These are phyloP conservation scores for Plecturocebus donacophilus DNA, from an alignment of 2,113 vertebrate species.

Conservation along the genomic window DNA sequence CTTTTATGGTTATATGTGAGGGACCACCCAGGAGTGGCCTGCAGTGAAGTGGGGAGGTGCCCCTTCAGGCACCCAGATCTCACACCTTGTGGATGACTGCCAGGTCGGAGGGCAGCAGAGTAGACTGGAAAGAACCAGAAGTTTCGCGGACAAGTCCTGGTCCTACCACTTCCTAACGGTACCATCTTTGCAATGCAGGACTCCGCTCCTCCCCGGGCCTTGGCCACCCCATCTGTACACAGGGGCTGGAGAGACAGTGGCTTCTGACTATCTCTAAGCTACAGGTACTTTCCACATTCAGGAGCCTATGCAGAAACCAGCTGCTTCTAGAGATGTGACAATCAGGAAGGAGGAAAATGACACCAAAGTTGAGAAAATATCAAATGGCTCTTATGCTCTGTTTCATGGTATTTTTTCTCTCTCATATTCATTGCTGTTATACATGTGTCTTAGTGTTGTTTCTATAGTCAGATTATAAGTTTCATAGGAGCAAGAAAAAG, in stretches of 20 bases:
- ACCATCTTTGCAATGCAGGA: background rate
- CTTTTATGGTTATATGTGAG: background rate
- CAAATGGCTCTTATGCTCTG: background rate
- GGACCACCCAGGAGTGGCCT: background rate
- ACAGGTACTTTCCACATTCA: background rate
- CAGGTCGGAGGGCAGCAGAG: background rate
- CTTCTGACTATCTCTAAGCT: background rate
- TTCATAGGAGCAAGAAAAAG: constrained; percentile 15
- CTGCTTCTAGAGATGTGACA: background rate
- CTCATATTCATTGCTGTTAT: background rate
- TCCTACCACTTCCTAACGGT: background rate
- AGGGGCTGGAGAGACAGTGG: background rate
- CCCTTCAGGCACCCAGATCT: background rate
- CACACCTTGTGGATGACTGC: background rate
- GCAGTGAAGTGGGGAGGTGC: background rate
- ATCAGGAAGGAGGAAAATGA: constrained; percentile 12
- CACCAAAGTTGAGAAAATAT: constrained; percentile 14
- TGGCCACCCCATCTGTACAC: background rate
- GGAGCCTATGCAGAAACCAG: background rate
- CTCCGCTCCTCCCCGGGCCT: background rate
- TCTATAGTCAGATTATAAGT: background rate
- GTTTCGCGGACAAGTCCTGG: background rate
- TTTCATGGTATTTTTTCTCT: constrained; percentile 2
- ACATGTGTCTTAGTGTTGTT: background rate
- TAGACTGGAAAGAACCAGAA: background rate